Conservation (phyloP, 2,113 vertebrate species). For the Sminthopsis crassicaudata region DNA sequence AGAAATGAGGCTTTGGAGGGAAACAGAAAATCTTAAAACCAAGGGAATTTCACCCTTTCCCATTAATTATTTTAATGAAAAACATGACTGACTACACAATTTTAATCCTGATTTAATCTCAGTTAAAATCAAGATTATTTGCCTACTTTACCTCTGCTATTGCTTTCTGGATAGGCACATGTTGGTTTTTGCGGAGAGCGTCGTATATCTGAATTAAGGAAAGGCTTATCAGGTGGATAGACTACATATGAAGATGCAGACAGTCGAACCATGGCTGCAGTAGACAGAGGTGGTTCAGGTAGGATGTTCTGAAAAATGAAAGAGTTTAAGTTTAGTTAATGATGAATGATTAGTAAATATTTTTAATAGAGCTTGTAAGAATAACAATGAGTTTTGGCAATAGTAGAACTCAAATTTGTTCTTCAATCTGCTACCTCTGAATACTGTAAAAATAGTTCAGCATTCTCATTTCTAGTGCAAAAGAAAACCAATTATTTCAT, state of each 20-base stretch:
- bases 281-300: constrained; percentile 63
- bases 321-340: constrained; percentile 1
- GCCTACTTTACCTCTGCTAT: constrained; percentile 88
- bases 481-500: constrained; percentile 26
- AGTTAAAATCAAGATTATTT: constrained; percentile 13
- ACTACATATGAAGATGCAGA: constrained; percentile 88
- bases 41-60: background rate
- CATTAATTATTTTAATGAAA: constrained; percentile 31
- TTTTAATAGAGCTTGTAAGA: background rate
- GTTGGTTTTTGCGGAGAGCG: constrained; percentile 84
- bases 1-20: background rate
- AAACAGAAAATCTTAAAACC: background rate
- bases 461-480: background rate
- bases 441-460: background rate
- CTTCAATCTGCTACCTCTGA: background rate
- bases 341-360: background rate
- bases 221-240: constrained; percentile 89
- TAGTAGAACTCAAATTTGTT: background rate
- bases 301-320: constrained; percentile 78
- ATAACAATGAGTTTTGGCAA: background rate
- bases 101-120: constrained; percentile 14
- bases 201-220: constrained; percentile 86
- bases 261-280: constrained; percentile 78
- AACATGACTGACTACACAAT: constrained; percentile 2
- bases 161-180: constrained; percentile 94